These are phyloP conservation scores for Venustoraphidia nigricollis DNA, from an alignment of 2,888 invertebrate genomes.

Conservation along the genomic window DNA sequence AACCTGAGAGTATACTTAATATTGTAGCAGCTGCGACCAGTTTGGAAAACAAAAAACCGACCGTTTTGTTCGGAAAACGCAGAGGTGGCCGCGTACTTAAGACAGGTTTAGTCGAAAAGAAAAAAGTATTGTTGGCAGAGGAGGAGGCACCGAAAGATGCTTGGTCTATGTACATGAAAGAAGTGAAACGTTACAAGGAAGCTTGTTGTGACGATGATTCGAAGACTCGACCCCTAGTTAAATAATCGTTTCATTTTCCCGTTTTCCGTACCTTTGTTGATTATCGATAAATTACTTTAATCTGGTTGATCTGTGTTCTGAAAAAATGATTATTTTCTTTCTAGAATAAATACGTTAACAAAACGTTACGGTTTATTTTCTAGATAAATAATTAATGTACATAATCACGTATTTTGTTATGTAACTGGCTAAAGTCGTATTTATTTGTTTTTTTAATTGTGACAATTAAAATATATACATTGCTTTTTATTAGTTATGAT, in stretches of 20 bases:
- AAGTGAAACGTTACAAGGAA: conserved; percentile 84
- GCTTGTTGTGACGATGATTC: conserved; percentile 84
- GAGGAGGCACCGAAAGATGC: conserved; percentile 62
- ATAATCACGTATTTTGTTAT: no score
- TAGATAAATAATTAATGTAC: no score
- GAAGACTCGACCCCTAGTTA: conserved; percentile 80
- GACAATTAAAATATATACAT: no score
- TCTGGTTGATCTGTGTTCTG: conserved; percentile 20
- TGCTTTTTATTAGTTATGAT: no score
- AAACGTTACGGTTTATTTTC: not conserved
- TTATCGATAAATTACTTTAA: conserved; percentile 18
- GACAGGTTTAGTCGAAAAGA: conserved; percentile 80
- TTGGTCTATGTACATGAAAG: conserved; percentile 86
- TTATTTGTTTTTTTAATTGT: no score
- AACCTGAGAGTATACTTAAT: conserved; percentile 14
- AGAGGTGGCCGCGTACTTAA: conserved; percentile 76
- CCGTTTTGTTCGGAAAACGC: conserved; percentile 56
- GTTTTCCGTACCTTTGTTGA: conserved; percentile 8
- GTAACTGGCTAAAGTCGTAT: no score
- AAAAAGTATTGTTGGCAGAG: conserved; percentile 47
- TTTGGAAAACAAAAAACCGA: conserved; percentile 29
- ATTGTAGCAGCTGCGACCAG: conserved; percentile 21
- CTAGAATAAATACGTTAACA: not conserved
- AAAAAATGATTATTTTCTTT: conserved; percentile 27
- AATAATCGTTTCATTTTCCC: conserved; percentile 35